phyloP scores from a whole-genome alignment of 2,113 vertebrate species.

The Eclectus roratus region DNA sequence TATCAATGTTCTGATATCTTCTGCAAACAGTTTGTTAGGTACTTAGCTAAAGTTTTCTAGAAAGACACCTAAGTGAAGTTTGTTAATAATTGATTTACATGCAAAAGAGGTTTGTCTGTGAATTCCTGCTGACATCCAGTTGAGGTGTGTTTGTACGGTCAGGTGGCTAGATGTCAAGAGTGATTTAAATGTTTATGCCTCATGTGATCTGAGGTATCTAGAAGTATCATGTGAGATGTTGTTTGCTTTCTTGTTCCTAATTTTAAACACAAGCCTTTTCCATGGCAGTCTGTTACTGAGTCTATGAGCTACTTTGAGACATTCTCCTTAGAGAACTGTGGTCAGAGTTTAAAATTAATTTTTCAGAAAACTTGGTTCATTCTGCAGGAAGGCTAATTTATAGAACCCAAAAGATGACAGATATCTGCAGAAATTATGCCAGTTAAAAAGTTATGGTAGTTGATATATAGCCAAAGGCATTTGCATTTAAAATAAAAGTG shows the following conservation, averaged over 20 bases:
- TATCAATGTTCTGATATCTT: conserved; percentile 64
- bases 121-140: conserved; percentile 50
- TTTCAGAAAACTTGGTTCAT: background rate
- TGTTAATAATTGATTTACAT: conserved; percentile 63
- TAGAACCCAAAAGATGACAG: background rate
- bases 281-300: background rate
- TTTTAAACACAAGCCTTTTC: conserved; percentile 35
- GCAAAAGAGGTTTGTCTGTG: conserved; percentile 41
- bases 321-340: background rate
- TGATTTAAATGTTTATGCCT: conserved; percentile 55
- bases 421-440: background rate
- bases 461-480: background rate
- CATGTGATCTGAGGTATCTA: conserved; percentile 55
- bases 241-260: conserved; percentile 57
- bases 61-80: conserved; percentile 35
- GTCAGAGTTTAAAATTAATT: background rate
- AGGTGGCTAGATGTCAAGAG: conserved; percentile 35
- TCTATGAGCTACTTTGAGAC: background rate
- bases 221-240: conserved; percentile 52
- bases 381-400: background rate
- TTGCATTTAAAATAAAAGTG: background rate
- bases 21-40: conserved; percentile 65
- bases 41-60: conserved; percentile 67
- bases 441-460: background rate
- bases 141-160: conserved; percentile 29